Base-by-base conservation (phyloP, 2,888 invertebrate species). In the Nipponacmea schrenckii region DNA sequence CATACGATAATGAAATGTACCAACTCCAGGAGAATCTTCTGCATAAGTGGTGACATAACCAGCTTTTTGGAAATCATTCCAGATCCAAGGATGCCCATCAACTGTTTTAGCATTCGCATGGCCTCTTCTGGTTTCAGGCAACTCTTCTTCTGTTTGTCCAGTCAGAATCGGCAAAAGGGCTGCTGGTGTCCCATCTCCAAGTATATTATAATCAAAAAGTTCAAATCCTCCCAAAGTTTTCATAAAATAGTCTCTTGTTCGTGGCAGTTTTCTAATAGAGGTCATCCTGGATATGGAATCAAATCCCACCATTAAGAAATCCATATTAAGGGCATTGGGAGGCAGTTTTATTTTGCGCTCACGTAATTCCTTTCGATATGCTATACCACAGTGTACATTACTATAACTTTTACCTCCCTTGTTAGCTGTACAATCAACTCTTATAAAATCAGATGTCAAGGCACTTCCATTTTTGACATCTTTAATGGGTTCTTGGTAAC, bases 1-100 rank as follows among this genome's bases (percentile, higher is more conserved):
- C 84, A 96, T 91, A 7, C 96, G 92, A 88, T 95, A 96, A 2
- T 95, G 95, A 86, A 96, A 97, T 0, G 95, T 95, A 0, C 96
- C 96, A 31, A 93, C 92, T 82, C 91, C 90, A 0, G 95, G 94
- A 76, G 93, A 92, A 85, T 97, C 97, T 86, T 97, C 97, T 83
- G 94, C 93, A 86, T 93, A 97, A 0, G 93, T 94, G 1, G 94
- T 94, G 45, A 84, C 86, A 77, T 89, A 90, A 4, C 90, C 89
- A 1, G 77, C 76, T 12, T 84, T 79, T 65, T 91, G 92, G 79
- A 93, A 93, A 68, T 94, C 92, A 78, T 94, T 93, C 93, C 96
- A 96, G 77, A 96, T 92, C 89, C 96, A 94, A 0, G 95, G 95
- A 90, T 94, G 94, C 0, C 92, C 90, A 86, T 96, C 93, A 0